Evolutionary conservation across 2,113 vertebrate genomes (phyloP), one percentile per base, ranked within the genome.

Genomic region (Ophiodon elongatus): DNA sequence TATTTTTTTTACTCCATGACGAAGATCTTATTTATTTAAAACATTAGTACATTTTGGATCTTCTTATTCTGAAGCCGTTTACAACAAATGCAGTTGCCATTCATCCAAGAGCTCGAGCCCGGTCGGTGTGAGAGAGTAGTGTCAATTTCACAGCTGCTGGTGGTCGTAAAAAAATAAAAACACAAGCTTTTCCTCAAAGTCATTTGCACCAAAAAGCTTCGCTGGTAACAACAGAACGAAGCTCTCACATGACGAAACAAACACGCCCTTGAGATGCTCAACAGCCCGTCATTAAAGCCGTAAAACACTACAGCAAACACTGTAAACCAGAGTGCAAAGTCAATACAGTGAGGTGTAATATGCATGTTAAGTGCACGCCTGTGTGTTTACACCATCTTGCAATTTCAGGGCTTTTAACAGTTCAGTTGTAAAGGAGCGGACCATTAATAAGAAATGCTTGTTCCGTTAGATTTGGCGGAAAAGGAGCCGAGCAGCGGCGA

Each of bases 301-400:
- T 80, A 56, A 80, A 85, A 63, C 21, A 23, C 33, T 27, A 15
- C n/a, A 37, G 27, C 65, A 37, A 43, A 21, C 50, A 59, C 57
- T 11, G 64, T 70, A 50, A 83, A 71, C 37, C 41, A 50, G 33
- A 83, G 29, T 66, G 74, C 68, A 73, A 68, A 29, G 19, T 74
- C 82, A 75, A 84, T 69, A 79, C 71, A 41, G 69, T 8, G 23
- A 68, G 33, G 56, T 43, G 70, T 62, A 70, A 74, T 23, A 31
- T 31, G 66, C 56, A 52, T 59, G 50, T 64, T 56, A 70, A 70
- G 56, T 27, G 73, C 25, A 70, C 9, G 3, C 39, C 33, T 63
- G 43, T 82, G 45, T 65, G 47, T 77, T 67, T 3, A 27, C 73
- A 11, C n/a, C 43, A 15, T 56, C 4, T 0, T 47, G 37, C 45